Evolutionary conservation across 2,113 vertebrate genomes (phyloP).

Genomic region (Trinectes maculatus): DNA sequence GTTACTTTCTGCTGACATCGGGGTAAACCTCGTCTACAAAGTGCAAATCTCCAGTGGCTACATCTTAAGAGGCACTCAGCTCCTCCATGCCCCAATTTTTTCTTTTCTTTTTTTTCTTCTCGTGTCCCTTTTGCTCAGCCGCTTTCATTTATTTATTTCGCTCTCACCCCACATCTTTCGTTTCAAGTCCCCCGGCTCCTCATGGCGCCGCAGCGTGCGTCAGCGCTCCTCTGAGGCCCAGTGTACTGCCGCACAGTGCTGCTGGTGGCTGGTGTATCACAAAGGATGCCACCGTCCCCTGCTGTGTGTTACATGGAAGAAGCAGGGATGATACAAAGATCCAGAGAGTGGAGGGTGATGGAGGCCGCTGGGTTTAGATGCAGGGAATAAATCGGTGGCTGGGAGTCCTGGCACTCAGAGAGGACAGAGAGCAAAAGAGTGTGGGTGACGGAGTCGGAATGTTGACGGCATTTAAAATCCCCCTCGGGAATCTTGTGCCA

Average conservation of each 20-base stretch:
- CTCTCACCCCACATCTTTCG: slow-evolving; percentile 29
- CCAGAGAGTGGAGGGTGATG: slow-evolving; percentile 23
- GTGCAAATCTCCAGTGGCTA: slow-evolving; percentile 55
- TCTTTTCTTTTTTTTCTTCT: not conserved
- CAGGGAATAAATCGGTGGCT: slow-evolving; percentile 65
- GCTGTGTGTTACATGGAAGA: slow-evolving; percentile 61
- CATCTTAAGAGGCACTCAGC: slow-evolving; percentile 61
- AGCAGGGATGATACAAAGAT: slow-evolving; percentile 51
- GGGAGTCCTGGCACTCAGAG: slow-evolving; percentile 47
- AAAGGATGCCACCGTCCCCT: slow-evolving; percentile 58
- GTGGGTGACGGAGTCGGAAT: slow-evolving; percentile 39
- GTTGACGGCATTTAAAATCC: slow-evolving; percentile 77
- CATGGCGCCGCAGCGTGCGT: slow-evolving; percentile 59
- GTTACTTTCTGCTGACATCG: slow-evolving; percentile 69
- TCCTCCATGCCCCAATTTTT: slow-evolving; percentile 43
- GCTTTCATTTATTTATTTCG: slow-evolving; percentile 13
- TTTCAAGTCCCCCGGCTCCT: slow-evolving; percentile 56
- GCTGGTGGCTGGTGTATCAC: slow-evolving; percentile 53
- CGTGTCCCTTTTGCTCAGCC: not conserved
- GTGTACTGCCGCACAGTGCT: slow-evolving; percentile 40
- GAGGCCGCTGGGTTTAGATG: slow-evolving; percentile 60
- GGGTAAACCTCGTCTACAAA: slow-evolving; percentile 48
- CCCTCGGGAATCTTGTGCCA: slow-evolving; percentile 71
- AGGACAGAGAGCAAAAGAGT: slow-evolving; percentile 30
- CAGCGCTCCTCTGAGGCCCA: slow-evolving; percentile 63